phyloP scores from a whole-genome alignment of 2,888 invertebrate species.

The Aplocera efformata region DNA sequence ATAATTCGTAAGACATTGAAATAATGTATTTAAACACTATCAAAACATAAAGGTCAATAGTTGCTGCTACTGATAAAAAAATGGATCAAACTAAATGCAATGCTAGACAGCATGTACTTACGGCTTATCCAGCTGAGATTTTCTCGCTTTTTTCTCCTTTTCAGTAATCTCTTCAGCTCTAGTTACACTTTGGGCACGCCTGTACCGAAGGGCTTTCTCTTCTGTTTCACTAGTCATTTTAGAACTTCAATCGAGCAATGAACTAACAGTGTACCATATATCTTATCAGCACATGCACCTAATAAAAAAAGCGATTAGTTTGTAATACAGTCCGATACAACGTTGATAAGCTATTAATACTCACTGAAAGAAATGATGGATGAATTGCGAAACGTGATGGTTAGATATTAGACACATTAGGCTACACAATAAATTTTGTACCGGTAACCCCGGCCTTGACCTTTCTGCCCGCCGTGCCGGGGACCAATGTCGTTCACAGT shows the following conservation, averaged over 20 bases:
- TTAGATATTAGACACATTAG: no score
- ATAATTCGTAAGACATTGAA: no score
- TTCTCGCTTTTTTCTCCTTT: conserved; percentile 88
- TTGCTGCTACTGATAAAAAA: no score
- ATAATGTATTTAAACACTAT: no score
- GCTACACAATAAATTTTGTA: no score
- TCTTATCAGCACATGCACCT: conserved; percentile 21
- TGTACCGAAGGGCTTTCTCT: conserved; percentile 80
- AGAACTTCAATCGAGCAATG: background rate
- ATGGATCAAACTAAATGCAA: no score
- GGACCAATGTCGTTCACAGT: no score
- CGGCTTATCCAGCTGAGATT: conserved; percentile 93
- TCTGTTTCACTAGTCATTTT: conserved; percentile 64
- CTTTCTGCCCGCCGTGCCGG: no score
- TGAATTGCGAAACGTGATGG: no score
- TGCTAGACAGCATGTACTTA: conserved; percentile 74
- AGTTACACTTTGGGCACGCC: conserved; percentile 92
- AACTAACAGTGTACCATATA: conserved; percentile 12
- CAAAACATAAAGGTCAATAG: conserved; percentile 13
- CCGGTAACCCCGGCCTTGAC: no score
- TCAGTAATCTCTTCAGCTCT: conserved; percentile 93
- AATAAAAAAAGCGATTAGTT: conserved; percentile 11
- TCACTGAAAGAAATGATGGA: background rate
- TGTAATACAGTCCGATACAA: conserved; percentile 7
- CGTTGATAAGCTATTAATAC: background rate